Conservation (phyloP, 53 echinoderm and acorn worm species). For the Paelopatides confundens region DNA sequence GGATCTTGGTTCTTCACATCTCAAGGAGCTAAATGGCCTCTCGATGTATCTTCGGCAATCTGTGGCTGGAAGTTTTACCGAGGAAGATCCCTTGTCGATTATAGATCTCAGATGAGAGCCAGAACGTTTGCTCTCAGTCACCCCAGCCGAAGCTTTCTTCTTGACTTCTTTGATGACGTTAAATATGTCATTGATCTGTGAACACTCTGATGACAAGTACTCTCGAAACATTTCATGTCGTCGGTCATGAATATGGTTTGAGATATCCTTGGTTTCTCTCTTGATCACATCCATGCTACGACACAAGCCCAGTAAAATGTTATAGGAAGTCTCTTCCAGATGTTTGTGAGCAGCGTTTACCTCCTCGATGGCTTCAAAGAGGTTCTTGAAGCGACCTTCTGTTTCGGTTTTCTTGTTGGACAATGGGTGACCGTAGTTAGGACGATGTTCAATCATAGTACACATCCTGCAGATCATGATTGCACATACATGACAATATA, state of each 20-base stretch:
- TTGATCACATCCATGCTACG: not conserved
- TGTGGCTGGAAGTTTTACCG: not conserved
- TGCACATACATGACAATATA: not conserved
- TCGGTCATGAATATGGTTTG: not conserved
- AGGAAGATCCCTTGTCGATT: not conserved
- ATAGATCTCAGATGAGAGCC: not conserved
- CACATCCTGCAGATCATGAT: not conserved
- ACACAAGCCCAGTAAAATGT: not conserved
- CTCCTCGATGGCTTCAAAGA: not conserved
- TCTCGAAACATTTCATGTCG: constrained; percentile 1
- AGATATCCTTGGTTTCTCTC: not conserved
- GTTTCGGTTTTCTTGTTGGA: not conserved
- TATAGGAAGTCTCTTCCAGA: not conserved
- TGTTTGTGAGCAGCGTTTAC: not conserved
- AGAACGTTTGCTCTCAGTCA: not conserved
- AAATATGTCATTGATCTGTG: not conserved
- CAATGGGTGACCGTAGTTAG: not conserved
- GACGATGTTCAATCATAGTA: constrained; percentile 23
- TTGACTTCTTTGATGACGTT: not conserved
- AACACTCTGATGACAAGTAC: not conserved
- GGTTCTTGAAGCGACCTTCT: not conserved
- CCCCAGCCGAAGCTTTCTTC: not conserved
- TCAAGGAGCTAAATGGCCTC: not conserved
- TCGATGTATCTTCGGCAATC: not conserved
- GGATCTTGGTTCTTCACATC: not conserved